Conservation (phyloP, 2,888 invertebrate genomes). For the Hyles lineata region DNA sequence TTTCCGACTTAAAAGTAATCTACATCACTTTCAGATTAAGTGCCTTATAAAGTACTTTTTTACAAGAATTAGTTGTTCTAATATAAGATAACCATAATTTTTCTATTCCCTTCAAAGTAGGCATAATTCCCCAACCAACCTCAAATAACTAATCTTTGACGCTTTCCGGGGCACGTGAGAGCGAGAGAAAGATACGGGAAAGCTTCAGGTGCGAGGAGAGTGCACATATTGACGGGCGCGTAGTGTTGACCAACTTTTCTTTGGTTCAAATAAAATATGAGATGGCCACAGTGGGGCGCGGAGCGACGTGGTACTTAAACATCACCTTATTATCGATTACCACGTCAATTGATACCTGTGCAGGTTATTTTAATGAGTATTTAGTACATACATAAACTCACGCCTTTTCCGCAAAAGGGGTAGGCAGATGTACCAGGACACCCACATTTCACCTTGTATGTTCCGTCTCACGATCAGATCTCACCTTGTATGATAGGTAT, state of each 20-base stretch:
- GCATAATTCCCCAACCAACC: conserved; percentile 33
- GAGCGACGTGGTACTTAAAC: conserved; percentile 36
- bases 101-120: not conserved
- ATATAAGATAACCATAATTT: no score
- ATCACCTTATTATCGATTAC: conserved; percentile 35
- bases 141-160: conserved; percentile 58
- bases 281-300: conserved; percentile 44
- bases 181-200: conserved; percentile 48
- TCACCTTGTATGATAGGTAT: no score
- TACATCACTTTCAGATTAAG: no score
- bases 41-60: no score
- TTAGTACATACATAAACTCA: no score
- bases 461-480: no score
- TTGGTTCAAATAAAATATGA: conserved; percentile 74
- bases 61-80: no score
- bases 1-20: no score
- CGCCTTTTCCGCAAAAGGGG: no score
- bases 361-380: not conserved
- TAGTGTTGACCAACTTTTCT: conserved; percentile 74
- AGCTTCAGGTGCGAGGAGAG: conserved; percentile 45
- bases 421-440: no score
- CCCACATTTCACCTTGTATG: no score
- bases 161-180: conserved; percentile 61
- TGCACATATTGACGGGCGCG: conserved; percentile 60
- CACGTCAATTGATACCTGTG: conserved; percentile 9